A percentile compares a stretch with the other conserved stretches of the same genome.
These are phyloP conservation scores for Hydractinia symbiolongicarpus DNA, from an alignment of 30 jellyfish, hydroid and myxozoan genomes.

Conservation along the genomic window DNA sequence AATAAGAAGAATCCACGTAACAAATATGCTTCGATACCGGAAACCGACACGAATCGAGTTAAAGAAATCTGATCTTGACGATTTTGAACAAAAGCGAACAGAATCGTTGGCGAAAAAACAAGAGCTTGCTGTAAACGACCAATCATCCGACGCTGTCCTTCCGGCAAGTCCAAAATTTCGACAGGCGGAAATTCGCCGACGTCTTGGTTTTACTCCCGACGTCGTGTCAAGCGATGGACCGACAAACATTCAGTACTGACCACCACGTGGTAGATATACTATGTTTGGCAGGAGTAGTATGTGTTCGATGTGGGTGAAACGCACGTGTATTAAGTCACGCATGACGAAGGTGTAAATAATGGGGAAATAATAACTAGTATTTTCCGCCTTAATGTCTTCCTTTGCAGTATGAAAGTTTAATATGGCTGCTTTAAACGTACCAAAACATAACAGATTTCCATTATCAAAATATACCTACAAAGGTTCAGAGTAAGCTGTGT, in stretches of 20 bases:
- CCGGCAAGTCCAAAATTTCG: constrained; percentile 24
- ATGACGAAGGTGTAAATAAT: no score
- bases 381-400: no score
- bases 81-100: constrained; percentile 48
- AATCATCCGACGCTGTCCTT: constrained; percentile 14
- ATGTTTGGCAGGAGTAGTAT: no score
- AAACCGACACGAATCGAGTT: constrained; percentile 91
- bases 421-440: no score
- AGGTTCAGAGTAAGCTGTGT: no score
- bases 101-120: constrained; percentile 15
- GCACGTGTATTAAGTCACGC: no score
- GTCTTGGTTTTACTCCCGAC: constrained; percentile 88
- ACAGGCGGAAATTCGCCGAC: constrained; percentile 71
- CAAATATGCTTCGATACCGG: constrained; percentile 63
- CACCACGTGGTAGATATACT: not conserved
- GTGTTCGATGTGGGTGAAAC: no score
- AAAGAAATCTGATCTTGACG: constrained; percentile 73
- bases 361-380: no score
- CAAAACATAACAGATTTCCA: no score
- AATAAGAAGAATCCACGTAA: no score
- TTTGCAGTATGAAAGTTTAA: no score
- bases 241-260: constrained; percentile 43
- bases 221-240: constrained; percentile 80
- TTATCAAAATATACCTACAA: no score
- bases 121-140: not conserved